Conservation (phyloP, 2,113 vertebrate species). For the Anoura caudifer region DNA sequence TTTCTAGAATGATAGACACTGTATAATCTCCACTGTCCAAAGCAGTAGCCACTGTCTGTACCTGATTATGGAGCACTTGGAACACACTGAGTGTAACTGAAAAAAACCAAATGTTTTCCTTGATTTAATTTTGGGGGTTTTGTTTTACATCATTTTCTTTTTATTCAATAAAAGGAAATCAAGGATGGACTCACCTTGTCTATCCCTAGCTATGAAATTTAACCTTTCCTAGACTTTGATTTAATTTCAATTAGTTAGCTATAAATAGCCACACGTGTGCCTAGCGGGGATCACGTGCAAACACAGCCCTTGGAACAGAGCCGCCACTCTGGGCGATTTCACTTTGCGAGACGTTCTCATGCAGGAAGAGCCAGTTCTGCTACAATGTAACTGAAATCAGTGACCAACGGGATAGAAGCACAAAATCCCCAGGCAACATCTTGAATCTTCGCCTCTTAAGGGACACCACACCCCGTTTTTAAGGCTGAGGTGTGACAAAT, state of each 20-base stretch:
- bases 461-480: background rate
- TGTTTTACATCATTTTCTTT: background rate
- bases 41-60: background rate
- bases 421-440: background rate
- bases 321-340: rapidly evolving
- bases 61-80: background rate
- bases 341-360: background rate
- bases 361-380: background rate
- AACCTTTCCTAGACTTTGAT: background rate
- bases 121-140: background rate
- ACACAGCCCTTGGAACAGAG: background rate
- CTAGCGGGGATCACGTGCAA: rapidly evolving
- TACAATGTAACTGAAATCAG: background rate
- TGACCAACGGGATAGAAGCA: background rate
- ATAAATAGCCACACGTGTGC: background rate
- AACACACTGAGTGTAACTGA: background rate
- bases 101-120: background rate
- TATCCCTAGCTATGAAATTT: background rate
- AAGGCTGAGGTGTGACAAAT: background rate
- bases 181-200: background rate
- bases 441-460: background rate
- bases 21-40: background rate
- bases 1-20: background rate
- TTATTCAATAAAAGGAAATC: background rate
- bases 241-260: background rate